Base-by-base conservation (phyloP, 2,113 vertebrate species). In the Empidonax alnorum region DNA sequence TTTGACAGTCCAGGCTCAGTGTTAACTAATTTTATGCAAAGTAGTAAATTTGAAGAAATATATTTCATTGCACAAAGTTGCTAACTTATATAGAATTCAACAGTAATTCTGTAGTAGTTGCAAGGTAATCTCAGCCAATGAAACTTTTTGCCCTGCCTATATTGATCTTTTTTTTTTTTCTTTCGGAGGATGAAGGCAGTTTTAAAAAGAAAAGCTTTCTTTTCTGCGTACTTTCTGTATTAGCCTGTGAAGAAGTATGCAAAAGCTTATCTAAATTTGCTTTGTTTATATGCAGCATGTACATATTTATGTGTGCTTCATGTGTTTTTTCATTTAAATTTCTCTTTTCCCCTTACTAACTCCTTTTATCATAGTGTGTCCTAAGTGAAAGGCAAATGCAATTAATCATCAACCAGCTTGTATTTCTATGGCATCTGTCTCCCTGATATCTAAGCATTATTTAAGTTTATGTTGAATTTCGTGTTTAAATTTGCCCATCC, bases 381-480 rank as follows among this genome's bases (percentile, higher is more conserved):
- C 83, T 89, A 95, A 94, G 79, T 87, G 88, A 96, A 97, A 93
- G 86, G 53, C 90, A 94, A 94, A 94, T 80, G 93, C 92, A 96
- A 96, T 97, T 90, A 96, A 90, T 95, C 90, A 96, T 92, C 90
- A 84, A 65, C 44, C 49, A 68, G 41, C 83, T 61, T 90, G 49
- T 89, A 84, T 78, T 95, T 95, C 76, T 56, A 41, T 90, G 86
- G 90, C 93, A 96, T 92, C 92, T 92, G 86, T 87, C 92, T 88
- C 52, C 46, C 68, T 76, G 80, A 88, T 93, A 90, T 53, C 85
- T 93, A 62, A 93, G 69, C 76, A 59, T 92, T 96, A 92, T 89
- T 96, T 96, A 96, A 94, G 90, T 93, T 94, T 92, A 49, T 82
- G 68, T 65, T 84, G 86, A 93, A 82, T 95, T 94, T 82, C 92